Percentiles rank a stretch among this genome's conserved stretches.
These are phyloP conservation scores for Micoletzkya japonica DNA, from an alignment of 2,888 invertebrate genomes.

Conservation along the genomic window DNA sequence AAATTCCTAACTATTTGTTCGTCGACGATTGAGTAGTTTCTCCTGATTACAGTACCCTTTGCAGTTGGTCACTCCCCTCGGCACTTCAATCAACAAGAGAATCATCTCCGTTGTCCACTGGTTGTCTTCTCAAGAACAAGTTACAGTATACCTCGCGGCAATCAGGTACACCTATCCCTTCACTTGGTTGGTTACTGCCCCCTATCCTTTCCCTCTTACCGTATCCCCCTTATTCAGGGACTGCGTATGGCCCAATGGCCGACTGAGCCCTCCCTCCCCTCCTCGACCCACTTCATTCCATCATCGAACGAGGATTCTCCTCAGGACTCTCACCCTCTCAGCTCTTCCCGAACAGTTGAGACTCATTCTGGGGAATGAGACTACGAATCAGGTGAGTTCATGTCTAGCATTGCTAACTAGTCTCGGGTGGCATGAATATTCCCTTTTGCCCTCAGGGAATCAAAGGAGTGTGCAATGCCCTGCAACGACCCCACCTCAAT, in stretches of 20 bases:
- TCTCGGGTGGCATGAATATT: background rate
- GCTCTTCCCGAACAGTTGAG: constrained; percentile 85
- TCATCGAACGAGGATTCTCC: constrained; percentile 81
- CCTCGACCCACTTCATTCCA: constrained; percentile 70
- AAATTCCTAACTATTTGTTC: too few species aligned
- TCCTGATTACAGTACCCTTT: constrained; percentile 59
- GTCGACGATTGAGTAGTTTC: background rate
- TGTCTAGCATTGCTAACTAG: background rate
- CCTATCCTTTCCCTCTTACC: background rate
- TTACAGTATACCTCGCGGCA: constrained; percentile 81
- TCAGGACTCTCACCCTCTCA: constrained; percentile 82
- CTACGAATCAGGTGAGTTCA: constrained; percentile 47
- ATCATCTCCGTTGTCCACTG: constrained; percentile 85
- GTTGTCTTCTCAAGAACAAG: constrained; percentile 83
- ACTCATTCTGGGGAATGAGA: constrained; percentile 79
- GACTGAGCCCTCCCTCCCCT: constrained; percentile 69
- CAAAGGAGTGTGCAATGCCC: constrained; percentile 81
- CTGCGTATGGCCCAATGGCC: constrained; percentile 71
- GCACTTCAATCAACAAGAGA: constrained; percentile 81
- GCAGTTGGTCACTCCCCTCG: constrained; percentile 80
- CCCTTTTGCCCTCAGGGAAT: constrained; percentile 76
- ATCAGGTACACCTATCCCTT: constrained; percentile 73
- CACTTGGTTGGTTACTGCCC: too few species aligned
- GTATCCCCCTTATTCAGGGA: constrained; percentile 65
- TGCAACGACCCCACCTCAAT: constrained; percentile 84